A percentile compares a stretch with the other conserved stretches of the same genome.
Evolutionary conservation across 2,797 vertebrate genomes (phyloP).

Genomic region (Syngnathus acus): DNA sequence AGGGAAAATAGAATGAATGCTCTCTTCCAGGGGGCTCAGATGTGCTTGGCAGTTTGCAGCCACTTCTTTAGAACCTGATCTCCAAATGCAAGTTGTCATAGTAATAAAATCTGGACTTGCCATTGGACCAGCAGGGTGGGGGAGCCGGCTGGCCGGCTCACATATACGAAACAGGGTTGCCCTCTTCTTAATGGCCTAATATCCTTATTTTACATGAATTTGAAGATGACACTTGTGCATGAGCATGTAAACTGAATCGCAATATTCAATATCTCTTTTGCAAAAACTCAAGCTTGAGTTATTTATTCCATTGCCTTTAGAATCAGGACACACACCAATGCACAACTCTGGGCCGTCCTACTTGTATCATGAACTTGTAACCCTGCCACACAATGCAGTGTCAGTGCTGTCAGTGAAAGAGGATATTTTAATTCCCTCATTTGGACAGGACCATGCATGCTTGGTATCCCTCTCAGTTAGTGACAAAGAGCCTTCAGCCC

Average conservation of each 20-base stretch:
- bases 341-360: conserved; percentile 30
- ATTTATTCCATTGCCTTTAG: conserved; percentile 21
- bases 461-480: conserved; percentile 20
- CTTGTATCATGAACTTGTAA: conserved; percentile 37
- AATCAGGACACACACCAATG: conserved; percentile 43
- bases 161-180: too few species aligned
- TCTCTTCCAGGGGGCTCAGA: background rate
- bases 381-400: conserved; percentile 20
- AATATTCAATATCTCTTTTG: background rate
- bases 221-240: conserved; percentile 4
- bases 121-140: too few species aligned
- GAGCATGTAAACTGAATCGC: background rate
- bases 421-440: conserved; percentile 46
- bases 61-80: too few species aligned
- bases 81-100: background rate
- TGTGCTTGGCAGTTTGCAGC: too few species aligned
- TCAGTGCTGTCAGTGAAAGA: conserved; percentile 30
- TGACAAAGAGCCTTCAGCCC: conserved; percentile 34
- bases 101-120: background rate
- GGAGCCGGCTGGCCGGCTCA: too few species aligned
- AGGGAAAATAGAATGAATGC: too few species aligned
- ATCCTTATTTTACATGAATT: background rate
- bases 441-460: conserved; percentile 23
- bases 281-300: conserved; percentile 7
- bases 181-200: background rate